Percentiles rank a stretch among this genome's conserved stretches.
These are phyloP conservation scores for Eupithecia abbreviata DNA, from an alignment of 2,888 invertebrate species.

Conservation along the genomic window DNA sequence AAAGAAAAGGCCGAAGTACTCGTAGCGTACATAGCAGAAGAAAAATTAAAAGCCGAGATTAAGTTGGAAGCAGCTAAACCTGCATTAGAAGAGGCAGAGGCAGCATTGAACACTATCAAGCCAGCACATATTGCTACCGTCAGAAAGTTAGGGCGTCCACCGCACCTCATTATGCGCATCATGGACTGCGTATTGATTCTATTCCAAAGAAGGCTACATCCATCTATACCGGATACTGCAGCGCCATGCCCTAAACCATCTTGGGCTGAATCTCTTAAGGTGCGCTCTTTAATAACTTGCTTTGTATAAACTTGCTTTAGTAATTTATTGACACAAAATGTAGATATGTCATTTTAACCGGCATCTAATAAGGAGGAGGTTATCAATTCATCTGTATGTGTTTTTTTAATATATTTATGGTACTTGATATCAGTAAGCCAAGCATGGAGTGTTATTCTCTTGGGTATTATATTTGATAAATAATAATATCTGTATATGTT, in stretches of 20 bases:
- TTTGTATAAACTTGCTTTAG: neutral
- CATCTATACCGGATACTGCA: conserved; percentile 91
- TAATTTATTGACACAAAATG: too few relatives aligned
- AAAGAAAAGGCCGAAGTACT: conserved; percentile 97
- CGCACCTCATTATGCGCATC: conserved; percentile 98
- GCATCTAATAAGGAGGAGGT: too few relatives aligned
- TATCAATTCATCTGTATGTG: too few relatives aligned
- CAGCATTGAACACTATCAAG: conserved; percentile 97
- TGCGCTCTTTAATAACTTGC: conserved; percentile 81
- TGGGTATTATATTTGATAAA: too few relatives aligned
- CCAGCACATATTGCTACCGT: conserved; percentile 98
- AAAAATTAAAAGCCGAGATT: conserved; percentile 95
- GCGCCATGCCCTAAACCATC: conserved; percentile 96
- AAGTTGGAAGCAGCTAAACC: conserved; percentile 98
- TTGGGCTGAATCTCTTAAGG: conserved; percentile 97
- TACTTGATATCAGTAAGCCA: too few relatives aligned
- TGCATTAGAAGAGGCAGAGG: conserved; percentile 96
- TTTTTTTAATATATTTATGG: too few relatives aligned
- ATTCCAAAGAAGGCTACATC: conserved; percentile 94
- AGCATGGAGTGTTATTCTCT: too few relatives aligned
- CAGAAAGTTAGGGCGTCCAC: conserved; percentile 96
- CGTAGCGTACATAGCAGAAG: conserved; percentile 93
- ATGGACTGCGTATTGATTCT: conserved; percentile 98
- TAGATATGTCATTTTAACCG: too few relatives aligned
- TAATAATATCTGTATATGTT: too few relatives aligned